Percentiles rank a stretch among this genome's conserved stretches.
Conservation (phyloP, 2,797 vertebrate species). For the Megaceryle alcyon region DNA sequence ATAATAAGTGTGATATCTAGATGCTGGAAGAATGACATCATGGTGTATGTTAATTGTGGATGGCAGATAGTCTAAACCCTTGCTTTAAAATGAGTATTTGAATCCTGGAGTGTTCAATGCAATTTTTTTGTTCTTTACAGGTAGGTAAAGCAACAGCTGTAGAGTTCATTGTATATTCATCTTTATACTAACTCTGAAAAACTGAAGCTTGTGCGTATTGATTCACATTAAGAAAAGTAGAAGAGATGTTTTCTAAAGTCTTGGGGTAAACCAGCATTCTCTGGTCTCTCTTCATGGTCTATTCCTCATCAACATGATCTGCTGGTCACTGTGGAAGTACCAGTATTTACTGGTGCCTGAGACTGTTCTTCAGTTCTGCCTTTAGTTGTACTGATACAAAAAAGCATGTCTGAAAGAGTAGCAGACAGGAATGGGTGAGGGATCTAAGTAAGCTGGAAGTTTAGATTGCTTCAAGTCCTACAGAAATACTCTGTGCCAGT, state of each 20-base stretch:
- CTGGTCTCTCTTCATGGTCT: background rate
- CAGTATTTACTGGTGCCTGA: background rate
- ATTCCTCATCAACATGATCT: background rate
- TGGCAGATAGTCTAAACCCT: background rate
- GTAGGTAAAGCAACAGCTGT: background rate
- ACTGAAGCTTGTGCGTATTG: background rate
- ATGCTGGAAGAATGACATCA: background rate
- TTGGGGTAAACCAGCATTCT: background rate
- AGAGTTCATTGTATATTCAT: background rate
- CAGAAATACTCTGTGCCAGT: background rate
- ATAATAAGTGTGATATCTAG: background rate
- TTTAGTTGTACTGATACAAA: background rate
- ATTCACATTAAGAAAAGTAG: background rate
- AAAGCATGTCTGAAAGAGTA: background rate
- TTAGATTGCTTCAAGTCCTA: background rate
- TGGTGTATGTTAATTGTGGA: background rate
- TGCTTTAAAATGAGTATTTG: background rate
- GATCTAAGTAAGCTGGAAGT: background rate
- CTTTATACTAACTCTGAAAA: background rate
- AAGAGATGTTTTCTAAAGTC: background rate
- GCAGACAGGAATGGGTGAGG: background rate
- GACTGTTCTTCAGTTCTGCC: background rate
- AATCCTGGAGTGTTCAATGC: background rate
- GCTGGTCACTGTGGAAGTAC: background rate
- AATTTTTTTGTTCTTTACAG: background rate